Evolutionary conservation across 2,113 vertebrate species (phyloP).

Genomic region (Bolborhynchus lineola): DNA sequence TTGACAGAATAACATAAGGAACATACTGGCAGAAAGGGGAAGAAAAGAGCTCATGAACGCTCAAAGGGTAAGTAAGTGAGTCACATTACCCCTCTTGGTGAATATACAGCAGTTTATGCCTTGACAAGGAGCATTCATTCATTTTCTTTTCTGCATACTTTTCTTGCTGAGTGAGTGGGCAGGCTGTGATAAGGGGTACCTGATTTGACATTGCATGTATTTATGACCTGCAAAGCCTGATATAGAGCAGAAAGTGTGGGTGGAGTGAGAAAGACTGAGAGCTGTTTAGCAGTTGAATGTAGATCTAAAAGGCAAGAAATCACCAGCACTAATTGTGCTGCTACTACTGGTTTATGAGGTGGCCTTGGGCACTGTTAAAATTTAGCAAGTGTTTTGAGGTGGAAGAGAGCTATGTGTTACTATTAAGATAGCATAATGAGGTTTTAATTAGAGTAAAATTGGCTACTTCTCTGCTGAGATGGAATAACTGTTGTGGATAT

Average conservation of each 20-base stretch:
- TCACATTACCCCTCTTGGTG: not conserved
- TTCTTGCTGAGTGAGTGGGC: not conserved
- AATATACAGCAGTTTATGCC: not conserved
- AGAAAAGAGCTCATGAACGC: not conserved
- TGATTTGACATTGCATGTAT: not conserved
- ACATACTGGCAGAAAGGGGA: not conserved
- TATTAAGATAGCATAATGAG: not conserved
- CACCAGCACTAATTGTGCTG: not conserved
- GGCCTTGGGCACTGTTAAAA: not conserved
- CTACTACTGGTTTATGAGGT: not conserved
- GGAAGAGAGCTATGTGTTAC: not conserved
- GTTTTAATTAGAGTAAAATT: constrained; percentile 8
- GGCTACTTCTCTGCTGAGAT: not conserved
- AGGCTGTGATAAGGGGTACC: not conserved
- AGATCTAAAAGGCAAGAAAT: not conserved
- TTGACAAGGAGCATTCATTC: not conserved
- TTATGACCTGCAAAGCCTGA: constrained; percentile 1
- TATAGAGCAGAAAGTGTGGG: not conserved
- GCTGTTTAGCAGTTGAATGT: not conserved
- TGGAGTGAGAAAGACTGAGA: not conserved
- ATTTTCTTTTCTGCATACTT: not conserved
- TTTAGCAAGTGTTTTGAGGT: not conserved
- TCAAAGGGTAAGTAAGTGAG: not conserved
- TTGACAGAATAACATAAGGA: not conserved
- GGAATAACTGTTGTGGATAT: not conserved